Percentiles rank a stretch among this genome's conserved stretches.
These are phyloP conservation scores for Pycnonotus jocosus DNA, from an alignment of 2,113 vertebrate genomes.

Conservation along the genomic window DNA sequence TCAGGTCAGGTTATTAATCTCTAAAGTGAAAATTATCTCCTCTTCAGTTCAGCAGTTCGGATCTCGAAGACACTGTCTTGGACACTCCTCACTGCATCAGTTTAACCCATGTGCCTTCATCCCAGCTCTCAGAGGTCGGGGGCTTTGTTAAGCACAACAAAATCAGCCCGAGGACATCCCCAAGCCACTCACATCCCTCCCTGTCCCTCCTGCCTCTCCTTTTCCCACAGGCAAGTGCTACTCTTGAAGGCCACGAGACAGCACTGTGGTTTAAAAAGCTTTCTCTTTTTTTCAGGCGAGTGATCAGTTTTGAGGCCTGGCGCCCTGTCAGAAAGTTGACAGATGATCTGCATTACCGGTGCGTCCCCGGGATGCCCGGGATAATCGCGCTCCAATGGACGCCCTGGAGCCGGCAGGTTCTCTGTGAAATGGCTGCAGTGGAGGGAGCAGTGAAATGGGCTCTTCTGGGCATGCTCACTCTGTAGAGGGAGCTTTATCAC, in stretches of 20 bases:
- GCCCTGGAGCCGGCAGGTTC: slow-evolving; percentile 57
- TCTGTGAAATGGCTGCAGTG: slow-evolving; percentile 73
- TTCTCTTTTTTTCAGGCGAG: slow-evolving; percentile 30
- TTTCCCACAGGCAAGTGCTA: not conserved
- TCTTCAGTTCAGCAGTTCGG: not conserved
- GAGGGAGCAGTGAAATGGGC: slow-evolving; percentile 71
- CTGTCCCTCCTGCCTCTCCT: not conserved
- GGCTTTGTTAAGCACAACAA: not conserved
- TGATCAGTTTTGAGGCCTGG: slow-evolving; percentile 52
- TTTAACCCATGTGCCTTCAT: slow-evolving; percentile 5
- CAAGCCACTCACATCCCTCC: not conserved
- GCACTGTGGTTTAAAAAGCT: slow-evolving; percentile 24
- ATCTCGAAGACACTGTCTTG: not conserved
- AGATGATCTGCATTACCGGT: slow-evolving; percentile 29
- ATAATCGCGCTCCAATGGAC: slow-evolving; percentile 58
- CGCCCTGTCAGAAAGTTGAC: slow-evolving; percentile 45
- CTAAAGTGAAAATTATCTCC: not conserved
- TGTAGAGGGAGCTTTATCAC: slow-evolving; percentile 74
- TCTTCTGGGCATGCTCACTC: slow-evolving; percentile 70
- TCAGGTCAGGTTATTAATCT: not conserved
- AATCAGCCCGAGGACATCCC: not conserved
- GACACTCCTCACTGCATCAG: not conserved
- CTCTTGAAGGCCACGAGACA: slow-evolving; percentile 51
- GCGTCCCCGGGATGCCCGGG: slow-evolving; percentile 32
- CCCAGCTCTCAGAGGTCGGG: not conserved